These are phyloP conservation scores for Agrotis ipsilon DNA, from an alignment of 2,888 invertebrate genomes.

Conservation along the genomic window DNA sequence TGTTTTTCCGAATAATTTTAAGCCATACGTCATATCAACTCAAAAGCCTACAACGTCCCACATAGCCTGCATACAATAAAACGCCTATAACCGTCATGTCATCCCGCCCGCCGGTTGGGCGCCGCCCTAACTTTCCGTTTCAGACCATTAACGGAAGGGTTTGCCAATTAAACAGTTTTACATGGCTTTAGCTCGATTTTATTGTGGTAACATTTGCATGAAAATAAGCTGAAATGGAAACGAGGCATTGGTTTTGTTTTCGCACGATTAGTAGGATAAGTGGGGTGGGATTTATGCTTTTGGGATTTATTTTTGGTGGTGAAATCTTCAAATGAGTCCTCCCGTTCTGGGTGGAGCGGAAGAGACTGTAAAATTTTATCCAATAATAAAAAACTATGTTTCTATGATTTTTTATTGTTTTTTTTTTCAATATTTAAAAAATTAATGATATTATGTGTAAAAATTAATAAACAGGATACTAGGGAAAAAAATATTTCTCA, in stretches of 20 bases:
- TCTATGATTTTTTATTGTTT: too few species aligned
- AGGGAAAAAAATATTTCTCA: too few species aligned
- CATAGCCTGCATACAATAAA: slow-evolving; percentile 40
- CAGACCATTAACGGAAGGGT: slow-evolving; percentile 70
- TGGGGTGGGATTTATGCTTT: background rate
- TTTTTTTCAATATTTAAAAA: too few species aligned
- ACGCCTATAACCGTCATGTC: slow-evolving; percentile 43
- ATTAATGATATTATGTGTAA: too few species aligned
- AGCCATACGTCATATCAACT: background rate
- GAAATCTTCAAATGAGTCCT: too few species aligned
- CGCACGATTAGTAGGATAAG: slow-evolving; percentile 32
- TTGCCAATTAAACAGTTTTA: slow-evolving; percentile 78
- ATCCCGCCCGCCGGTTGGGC: slow-evolving; percentile 54
- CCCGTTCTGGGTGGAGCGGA: too few species aligned
- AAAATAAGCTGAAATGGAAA: slow-evolving; percentile 66
- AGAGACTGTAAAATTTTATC: too few species aligned
- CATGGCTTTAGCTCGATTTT: slow-evolving; percentile 72
- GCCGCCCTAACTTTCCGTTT: slow-evolving; percentile 61
- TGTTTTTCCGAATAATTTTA: too few species aligned
- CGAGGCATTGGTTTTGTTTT: slow-evolving; percentile 25
- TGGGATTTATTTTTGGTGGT: too few species aligned
- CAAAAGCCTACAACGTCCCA: slow-evolving; percentile 9
- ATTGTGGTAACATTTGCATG: slow-evolving; percentile 77
- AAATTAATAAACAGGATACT: too few species aligned
- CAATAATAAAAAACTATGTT: too few species aligned